Evolutionary conservation across 2,113 vertebrate species (phyloP), one percentile per base, ranked within the genome.

Genomic region (Bostrychus sinensis): DNA sequence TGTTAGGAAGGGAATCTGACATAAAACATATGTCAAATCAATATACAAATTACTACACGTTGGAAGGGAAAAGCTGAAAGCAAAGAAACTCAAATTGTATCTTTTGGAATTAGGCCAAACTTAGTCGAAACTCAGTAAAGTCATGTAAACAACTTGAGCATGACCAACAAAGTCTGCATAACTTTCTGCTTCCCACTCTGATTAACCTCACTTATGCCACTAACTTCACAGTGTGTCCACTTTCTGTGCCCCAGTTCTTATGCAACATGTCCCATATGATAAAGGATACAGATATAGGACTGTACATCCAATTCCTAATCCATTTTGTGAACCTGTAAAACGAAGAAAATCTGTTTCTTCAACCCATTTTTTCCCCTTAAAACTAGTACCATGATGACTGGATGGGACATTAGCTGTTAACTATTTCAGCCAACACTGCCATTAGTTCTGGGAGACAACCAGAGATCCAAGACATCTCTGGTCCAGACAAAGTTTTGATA

Each of bases 181-280:
- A 73, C 12, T 61, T 11, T 54, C 63, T 6, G 55, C 36, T 70
- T 67, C 57, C 61, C 22, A 19, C 23, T 73, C 12, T 65, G 30
- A 72, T 61, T 80, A 58, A 39, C 60, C 20, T 22, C 20, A 60
- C 20, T 48, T 30, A 25, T 38, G 36, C 38, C n/a, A 7, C 34
- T 36, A 32, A 17, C 42, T n/a, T 26, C 1, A 22, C 13, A 13
- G 26, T 20, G 8, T 26, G 43, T 51, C 48, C 6, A 26, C 13
- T 14, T 26, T 51, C 14, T 26, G 14, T 50, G 25, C 1, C 25
- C 48, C 26, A n/a, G 7, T 51, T 51, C 6, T 28, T 30, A 51
- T 30, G 7, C 5, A 17, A 51, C 25, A 28, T 51, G 2, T 45
- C 45, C 22, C 25, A 51, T 12, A 51, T 51, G 48, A 51, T 14